Percentiles rank a stretch among this genome's conserved stretches.
phyloP scores from a whole-genome alignment of 2,888 invertebrate genomes.

The Prosopocoilus inquinatus region DNA sequence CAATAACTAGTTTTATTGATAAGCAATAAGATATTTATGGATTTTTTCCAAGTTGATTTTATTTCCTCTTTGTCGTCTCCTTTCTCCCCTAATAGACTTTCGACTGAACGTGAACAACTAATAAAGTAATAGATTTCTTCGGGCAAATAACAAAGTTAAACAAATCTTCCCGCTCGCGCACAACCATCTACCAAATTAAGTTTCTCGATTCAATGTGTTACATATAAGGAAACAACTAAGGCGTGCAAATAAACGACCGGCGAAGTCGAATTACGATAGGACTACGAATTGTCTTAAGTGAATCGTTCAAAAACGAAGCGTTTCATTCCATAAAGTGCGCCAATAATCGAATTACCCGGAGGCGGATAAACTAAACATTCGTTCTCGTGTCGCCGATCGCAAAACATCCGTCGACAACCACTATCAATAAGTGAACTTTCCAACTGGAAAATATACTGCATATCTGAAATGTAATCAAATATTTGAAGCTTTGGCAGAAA shows the following conservation, averaged over 20 bases:
- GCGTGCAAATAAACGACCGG: conserved; percentile 22
- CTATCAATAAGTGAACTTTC: conserved; percentile 38
- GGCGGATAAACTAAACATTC: conserved; percentile 42
- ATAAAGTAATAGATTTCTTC: too few relatives aligned
- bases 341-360: conserved; percentile 42
- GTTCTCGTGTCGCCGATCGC: conserved; percentile 38
- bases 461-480: conserved; percentile 37
- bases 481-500: conserved; percentile 21
- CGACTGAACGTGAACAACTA: too few relatives aligned
- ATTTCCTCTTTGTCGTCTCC: too few relatives aligned
- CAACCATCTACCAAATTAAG: conserved; percentile 16
- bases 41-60: too few relatives aligned
- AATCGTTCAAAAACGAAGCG: conserved; percentile 22
- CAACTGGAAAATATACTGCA: conserved; percentile 39
- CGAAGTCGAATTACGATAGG: conserved; percentile 30
- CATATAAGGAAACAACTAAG: conserved; percentile 7
- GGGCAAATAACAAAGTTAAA: neutral
- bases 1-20: too few relatives aligned
- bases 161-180: neutral
- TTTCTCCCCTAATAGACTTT: too few relatives aligned
- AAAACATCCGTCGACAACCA: conserved; percentile 37
- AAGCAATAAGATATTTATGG: too few relatives aligned
- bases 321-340: conserved; percentile 34
- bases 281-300: conserved; percentile 23
- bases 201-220: conserved; percentile 19